Conservation (phyloP, 2,113 vertebrate genomes). For the Ardeotis arabs region DNA sequence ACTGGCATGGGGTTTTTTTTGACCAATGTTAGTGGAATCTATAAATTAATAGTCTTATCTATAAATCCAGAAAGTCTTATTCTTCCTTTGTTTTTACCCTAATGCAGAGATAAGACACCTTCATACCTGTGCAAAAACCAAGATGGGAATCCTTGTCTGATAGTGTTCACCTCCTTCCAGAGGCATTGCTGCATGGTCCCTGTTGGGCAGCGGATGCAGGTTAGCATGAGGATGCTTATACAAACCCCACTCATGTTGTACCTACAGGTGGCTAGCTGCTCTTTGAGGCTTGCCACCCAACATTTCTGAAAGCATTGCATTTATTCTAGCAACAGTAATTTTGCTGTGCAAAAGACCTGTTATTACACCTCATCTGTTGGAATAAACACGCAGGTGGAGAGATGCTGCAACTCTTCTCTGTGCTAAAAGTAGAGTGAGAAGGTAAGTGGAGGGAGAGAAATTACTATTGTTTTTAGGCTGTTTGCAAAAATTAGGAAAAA, state of each 20-base stretch:
- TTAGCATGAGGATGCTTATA: not conserved
- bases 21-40: not conserved
- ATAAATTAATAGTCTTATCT: not conserved
- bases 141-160: not conserved
- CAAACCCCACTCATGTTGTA: not conserved
- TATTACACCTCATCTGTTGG: not conserved
- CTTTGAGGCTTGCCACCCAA: not conserved
- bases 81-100: not conserved
- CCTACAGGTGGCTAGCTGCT: not conserved
- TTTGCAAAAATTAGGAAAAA: slow-evolving; percentile 20
- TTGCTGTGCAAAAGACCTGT: not conserved
- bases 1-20: not conserved
- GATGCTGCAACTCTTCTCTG: not conserved
- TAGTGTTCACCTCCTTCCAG: not conserved
- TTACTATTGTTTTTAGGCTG: not conserved
- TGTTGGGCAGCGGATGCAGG: not conserved
- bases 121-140: not conserved
- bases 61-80: not conserved
- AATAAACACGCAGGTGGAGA: not conserved
- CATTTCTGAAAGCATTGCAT: not conserved
- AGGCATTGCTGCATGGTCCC: not conserved
- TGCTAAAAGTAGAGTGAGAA: not conserved
- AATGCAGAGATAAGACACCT: not conserved
- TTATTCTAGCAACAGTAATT: not conserved
- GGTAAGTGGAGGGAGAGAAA: not conserved